These are phyloP conservation scores for Serilophus lunatus DNA, from an alignment of 2,113 vertebrate species.

Conservation along the genomic window DNA sequence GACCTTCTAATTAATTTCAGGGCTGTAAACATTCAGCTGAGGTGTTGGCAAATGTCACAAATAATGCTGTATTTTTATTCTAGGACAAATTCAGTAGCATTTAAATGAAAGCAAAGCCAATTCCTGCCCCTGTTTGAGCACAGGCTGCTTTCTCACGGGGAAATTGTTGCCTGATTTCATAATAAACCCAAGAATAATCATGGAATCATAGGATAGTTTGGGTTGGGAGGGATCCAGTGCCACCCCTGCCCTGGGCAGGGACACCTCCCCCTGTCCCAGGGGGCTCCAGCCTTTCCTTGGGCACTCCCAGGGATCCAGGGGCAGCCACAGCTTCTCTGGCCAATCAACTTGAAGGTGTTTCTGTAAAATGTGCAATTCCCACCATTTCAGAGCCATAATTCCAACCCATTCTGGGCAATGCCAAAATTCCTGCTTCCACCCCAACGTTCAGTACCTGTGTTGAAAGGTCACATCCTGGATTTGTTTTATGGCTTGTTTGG, in stretches of 20 bases:
- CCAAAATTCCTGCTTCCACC: not conserved
- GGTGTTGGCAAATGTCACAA: not conserved
- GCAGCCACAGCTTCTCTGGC: not conserved
- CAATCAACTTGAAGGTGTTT: not conserved
- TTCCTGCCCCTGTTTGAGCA: not conserved
- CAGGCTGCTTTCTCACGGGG: not conserved
- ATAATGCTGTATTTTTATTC: not conserved
- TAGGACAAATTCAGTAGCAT: not conserved
- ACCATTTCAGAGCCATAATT: not conserved
- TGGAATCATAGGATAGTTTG: not conserved
- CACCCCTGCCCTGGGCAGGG: not conserved
- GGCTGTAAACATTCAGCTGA: not conserved
- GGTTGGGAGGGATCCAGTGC: not conserved
- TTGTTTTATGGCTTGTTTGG: not conserved
- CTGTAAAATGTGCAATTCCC: not conserved
- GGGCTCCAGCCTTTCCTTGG: not conserved
- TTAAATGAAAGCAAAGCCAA: not conserved
- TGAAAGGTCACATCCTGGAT: not conserved
- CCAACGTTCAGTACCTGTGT: not conserved
- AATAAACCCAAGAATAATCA: not conserved
- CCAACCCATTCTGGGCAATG: not conserved
- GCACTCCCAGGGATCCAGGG: rapidly evolving
- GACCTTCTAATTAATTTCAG: not conserved
- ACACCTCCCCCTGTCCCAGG: not conserved
- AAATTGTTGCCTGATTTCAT: not conserved